Evolutionary conservation across 1,140 invertebrate genomes (phyloP).

Genomic region (Drosophila serrata): DNA sequence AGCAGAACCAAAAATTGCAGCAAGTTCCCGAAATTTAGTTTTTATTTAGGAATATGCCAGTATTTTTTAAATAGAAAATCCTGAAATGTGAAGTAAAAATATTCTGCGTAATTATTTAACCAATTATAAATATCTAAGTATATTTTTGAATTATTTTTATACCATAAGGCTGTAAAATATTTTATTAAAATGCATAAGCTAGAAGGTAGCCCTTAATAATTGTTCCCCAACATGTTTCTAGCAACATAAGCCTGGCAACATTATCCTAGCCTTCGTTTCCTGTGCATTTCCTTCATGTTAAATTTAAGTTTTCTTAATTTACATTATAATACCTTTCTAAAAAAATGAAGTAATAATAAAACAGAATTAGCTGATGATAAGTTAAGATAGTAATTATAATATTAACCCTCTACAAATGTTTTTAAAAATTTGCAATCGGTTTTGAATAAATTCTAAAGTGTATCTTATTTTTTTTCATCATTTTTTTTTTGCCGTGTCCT

Average conservation of each 20-base stretch:
- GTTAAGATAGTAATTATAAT: not conserved
- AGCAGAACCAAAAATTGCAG: not conserved
- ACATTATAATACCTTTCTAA: not conserved
- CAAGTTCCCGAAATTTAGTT: not conserved
- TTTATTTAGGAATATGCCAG: not conserved
- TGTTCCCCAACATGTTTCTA: not conserved
- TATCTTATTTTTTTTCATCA: not conserved
- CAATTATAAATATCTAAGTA: not conserved
- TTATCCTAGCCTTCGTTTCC: not conserved
- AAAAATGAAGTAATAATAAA: not conserved
- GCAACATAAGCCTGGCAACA: not conserved
- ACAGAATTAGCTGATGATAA: not conserved
- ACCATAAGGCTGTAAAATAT: not conserved
- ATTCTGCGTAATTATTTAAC: not conserved
- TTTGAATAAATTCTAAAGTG: no score
- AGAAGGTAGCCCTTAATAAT: not conserved
- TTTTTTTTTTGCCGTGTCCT: not conserved
- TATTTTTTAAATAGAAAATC: not conserved
- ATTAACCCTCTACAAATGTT: not conserved
- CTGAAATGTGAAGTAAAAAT: not conserved
- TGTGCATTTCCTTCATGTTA: not conserved
- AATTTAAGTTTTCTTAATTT: not conserved
- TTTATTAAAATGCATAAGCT: not conserved
- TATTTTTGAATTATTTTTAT: accelerated
- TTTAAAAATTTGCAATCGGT: not conserved